Evolutionary conservation across 2,888 invertebrate genomes (phyloP).

Genomic region (Dynastes grantii): DNA sequence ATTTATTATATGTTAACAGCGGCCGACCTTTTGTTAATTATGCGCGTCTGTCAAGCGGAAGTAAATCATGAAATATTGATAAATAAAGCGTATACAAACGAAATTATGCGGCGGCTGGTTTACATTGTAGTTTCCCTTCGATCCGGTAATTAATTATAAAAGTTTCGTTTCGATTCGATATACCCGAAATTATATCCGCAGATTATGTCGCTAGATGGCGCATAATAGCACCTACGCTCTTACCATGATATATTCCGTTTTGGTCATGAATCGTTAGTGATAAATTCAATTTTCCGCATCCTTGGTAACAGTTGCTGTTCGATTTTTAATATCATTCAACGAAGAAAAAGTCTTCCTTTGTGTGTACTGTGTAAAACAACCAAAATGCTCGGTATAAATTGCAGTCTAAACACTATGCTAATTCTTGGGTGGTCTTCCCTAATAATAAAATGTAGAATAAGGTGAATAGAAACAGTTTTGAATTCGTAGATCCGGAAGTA

Average conservation of each 20-base stretch:
- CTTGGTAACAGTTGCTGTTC: background rate
- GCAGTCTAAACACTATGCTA: no score
- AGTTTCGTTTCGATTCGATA: background rate
- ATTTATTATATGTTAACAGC: background rate
- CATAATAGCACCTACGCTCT: background rate
- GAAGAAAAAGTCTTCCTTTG: background rate
- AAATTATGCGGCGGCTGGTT: background rate
- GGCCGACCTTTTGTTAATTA: background rate
- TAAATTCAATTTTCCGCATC: conserved; percentile 17
- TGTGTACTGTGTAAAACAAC: no score
- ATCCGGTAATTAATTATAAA: background rate
- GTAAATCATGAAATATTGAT: background rate
- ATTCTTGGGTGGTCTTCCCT: no score
- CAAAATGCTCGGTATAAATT: no score
- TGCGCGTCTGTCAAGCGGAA: background rate
- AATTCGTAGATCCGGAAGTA: no score
- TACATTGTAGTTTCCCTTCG: background rate
- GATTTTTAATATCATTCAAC: background rate
- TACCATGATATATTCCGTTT: background rate
- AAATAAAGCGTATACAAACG: background rate
- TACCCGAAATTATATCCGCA: background rate
- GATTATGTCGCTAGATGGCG: conserved; percentile 1
- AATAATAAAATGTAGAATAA: no score
- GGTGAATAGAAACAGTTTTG: no score
- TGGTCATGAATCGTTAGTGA: background rate